Evolutionary conservation across 2,797 vertebrate genomes (phyloP).

Genomic region (Clarias fuscus): DNA sequence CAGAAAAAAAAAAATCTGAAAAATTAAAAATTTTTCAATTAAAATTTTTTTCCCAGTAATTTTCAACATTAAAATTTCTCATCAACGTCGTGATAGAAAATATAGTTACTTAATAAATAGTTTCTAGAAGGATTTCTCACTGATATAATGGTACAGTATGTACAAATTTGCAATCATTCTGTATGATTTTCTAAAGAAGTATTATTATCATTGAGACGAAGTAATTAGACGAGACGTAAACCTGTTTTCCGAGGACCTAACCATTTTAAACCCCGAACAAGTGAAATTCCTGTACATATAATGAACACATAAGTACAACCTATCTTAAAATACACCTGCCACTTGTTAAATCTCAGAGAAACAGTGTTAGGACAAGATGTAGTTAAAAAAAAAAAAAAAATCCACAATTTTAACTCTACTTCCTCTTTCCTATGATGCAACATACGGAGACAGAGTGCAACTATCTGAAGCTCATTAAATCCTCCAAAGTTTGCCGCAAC

Average conservation of each 20-base stretch:
- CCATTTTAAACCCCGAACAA: not conserved
- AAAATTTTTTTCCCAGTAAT: no score
- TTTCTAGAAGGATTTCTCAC: not conserved
- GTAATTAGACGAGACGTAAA: not conserved
- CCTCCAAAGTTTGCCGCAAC: constrained; percentile 9
- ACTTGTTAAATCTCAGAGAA: not conserved
- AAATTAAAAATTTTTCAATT: no score
- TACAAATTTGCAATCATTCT: no score
- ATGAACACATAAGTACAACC: not conserved
- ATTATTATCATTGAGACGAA: no score
- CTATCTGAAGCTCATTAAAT: not conserved
- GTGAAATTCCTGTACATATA: not conserved
- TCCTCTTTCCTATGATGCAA: constrained; percentile 30
- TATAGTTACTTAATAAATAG: not conserved
- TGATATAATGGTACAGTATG: not conserved
- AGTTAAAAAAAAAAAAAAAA: not conserved
- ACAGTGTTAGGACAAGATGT: not conserved
- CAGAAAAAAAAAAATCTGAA: no score
- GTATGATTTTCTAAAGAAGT: not conserved
- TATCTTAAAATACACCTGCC: not conserved
- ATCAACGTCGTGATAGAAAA: no score
- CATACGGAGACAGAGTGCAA: not conserved
- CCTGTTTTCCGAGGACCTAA: not conserved
- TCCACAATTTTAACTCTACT: not conserved
- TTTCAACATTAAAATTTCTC: no score